phyloP scores from a whole-genome alignment of 2,113 vertebrate species.

The Dinomys branickii region DNA sequence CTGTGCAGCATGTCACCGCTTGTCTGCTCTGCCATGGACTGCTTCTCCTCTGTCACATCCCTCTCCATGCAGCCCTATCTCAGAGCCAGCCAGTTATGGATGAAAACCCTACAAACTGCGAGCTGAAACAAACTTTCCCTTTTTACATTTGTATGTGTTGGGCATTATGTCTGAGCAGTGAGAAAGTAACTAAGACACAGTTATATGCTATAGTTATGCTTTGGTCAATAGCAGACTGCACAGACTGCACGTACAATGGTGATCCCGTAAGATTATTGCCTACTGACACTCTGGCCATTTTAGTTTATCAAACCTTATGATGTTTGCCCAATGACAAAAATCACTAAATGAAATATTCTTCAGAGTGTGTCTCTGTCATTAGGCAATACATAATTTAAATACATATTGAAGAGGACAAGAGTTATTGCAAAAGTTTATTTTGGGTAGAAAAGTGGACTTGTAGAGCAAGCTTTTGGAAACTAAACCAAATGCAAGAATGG shows the following conservation, averaged over 20 bases:
- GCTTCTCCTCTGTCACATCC: neutral
- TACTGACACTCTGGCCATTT: neutral
- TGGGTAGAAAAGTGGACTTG: neutral
- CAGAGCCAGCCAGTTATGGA: neutral
- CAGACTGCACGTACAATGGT: neutral
- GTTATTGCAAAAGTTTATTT: neutral
- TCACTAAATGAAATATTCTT: neutral
- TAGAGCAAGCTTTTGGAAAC: neutral
- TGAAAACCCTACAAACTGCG: neutral
- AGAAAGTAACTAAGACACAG: neutral
- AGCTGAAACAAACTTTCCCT: neutral
- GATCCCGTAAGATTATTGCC: neutral
- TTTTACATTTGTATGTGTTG: neutral
- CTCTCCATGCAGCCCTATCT: neutral
- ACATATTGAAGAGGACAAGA: neutral
- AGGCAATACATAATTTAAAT: neutral
- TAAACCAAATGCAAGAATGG: neutral
- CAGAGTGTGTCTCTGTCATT: neutral
- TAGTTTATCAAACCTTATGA: neutral
- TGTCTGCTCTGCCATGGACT: neutral
- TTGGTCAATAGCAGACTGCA: too few species aligned
- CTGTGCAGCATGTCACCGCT: neutral
- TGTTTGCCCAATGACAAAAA: neutral
- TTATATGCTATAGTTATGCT: neutral
- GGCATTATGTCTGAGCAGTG: neutral